Conservation (phyloP, 2,888 invertebrate species). For the Mythimna vitellina region DNA sequence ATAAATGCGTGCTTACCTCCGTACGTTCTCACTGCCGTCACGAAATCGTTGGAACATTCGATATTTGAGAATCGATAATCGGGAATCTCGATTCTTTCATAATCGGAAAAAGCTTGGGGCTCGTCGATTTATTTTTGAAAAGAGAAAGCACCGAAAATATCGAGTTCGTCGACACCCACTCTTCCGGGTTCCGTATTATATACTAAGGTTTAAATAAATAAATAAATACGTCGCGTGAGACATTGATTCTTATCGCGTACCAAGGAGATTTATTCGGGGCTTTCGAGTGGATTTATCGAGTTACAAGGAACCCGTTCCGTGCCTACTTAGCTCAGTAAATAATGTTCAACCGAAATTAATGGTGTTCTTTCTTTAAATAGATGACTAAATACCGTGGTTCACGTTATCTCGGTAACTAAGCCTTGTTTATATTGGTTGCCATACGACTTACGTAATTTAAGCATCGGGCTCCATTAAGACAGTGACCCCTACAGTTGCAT, state of each 20-base stretch:
- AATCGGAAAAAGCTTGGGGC: slow-evolving; percentile 60
- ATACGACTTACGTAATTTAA: slow-evolving; percentile 80
- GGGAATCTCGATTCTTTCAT: slow-evolving; percentile 59
- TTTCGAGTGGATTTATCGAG: slow-evolving; percentile 87
- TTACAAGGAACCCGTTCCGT: slow-evolving; percentile 88
- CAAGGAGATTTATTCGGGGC: slow-evolving; percentile 87
- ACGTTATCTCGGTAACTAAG: slow-evolving; percentile 84
- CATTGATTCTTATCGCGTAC: slow-evolving; percentile 89
- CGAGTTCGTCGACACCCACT: slow-evolving; percentile 78
- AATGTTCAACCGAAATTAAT: slow-evolving; percentile 87
- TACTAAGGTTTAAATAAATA: slow-evolving; percentile 80
- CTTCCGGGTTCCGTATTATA: slow-evolving; percentile 83
- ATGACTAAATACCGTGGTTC: slow-evolving; percentile 88
- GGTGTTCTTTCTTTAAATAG: slow-evolving; percentile 89
- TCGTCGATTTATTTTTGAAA: slow-evolving; percentile 64
- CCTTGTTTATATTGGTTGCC: slow-evolving; percentile 82
- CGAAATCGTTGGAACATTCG: slow-evolving; percentile 65
- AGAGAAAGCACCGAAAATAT: slow-evolving; percentile 79
- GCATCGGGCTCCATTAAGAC: slow-evolving; percentile 82
- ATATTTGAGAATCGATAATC: slow-evolving; percentile 50
- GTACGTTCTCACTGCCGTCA: slow-evolving; percentile 73
- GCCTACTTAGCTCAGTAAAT: slow-evolving; percentile 89
- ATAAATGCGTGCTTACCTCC: slow-evolving; percentile 74
- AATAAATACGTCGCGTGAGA: slow-evolving; percentile 88
- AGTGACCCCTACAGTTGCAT: slow-evolving; percentile 71